Conservation (phyloP, 2,113 vertebrate genomes). For the Chaetorhynchus papuensis region DNA sequence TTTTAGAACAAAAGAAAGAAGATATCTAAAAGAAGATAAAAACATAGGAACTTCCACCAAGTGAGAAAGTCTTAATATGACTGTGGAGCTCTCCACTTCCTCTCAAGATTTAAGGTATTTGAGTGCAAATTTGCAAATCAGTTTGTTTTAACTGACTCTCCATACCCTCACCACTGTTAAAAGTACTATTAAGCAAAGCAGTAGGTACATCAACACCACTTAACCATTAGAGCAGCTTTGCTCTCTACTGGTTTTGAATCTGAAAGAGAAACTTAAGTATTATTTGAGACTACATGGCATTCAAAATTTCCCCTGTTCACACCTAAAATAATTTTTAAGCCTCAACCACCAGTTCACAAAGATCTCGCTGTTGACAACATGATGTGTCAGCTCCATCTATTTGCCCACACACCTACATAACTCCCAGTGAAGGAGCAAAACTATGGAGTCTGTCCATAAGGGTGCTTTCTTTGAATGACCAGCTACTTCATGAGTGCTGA, state of each 20-base stretch:
- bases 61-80: neutral
- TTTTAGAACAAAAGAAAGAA: constrained; percentile 13
- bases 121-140: neutral
- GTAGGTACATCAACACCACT: neutral
- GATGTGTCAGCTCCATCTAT: neutral
- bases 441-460: neutral
- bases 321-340: neutral
- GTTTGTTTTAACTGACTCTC: neutral
- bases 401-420: fast-evolving
- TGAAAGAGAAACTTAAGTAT: neutral
- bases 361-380: neutral
- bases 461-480: neutral
- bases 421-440: neutral
- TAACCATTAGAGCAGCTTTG: neutral
- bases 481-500: neutral
- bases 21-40: neutral
- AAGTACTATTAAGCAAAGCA: neutral
- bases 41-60: neutral
- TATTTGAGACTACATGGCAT: neutral
- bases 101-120: neutral
- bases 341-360: neutral
- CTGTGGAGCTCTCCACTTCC: neutral
- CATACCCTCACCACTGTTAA: neutral
- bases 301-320: neutral
- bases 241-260: neutral